Evolutionary conservation across 2,888 invertebrate species (phyloP).

Genomic region (Papilio gigon): DNA sequence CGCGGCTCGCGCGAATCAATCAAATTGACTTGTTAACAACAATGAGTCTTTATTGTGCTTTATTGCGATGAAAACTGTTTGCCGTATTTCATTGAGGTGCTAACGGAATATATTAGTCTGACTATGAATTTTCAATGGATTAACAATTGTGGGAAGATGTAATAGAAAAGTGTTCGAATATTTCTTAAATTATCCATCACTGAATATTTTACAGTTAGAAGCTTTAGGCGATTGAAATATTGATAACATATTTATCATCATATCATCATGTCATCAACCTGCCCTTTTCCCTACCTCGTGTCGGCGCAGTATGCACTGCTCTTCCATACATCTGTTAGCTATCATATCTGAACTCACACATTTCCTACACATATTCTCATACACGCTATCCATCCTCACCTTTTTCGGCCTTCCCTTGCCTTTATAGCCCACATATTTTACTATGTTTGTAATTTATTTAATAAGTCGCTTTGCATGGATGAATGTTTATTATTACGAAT

Average conservation of each 20-base stretch:
- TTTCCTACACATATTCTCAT: no score
- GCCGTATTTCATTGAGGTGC: slow-evolving; percentile 2
- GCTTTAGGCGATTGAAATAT: slow-evolving; percentile 2
- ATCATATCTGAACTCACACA: no score
- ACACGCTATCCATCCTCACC: no score
- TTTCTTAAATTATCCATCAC: not conserved
- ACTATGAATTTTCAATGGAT: not conserved
- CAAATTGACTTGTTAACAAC: slow-evolving; percentile 46
- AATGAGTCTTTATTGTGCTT: slow-evolving; percentile 19
- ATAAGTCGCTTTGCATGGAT: no score
- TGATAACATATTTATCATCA: no score
- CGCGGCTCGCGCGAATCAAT: slow-evolving; percentile 48
- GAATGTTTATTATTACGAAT: no score
- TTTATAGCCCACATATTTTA: slow-evolving; percentile 5
- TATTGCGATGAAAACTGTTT: slow-evolving; percentile 8
- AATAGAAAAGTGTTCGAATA: not conserved
- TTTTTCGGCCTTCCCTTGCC: no score
- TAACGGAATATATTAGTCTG: not conserved
- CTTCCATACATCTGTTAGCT: no score
- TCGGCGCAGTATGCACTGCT: no score
- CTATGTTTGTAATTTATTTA: no score
- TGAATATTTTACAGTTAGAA: slow-evolving; percentile 4
- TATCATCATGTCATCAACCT: no score
- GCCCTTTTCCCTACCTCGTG: no score
- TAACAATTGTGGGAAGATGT: not conserved